Evolutionary conservation across 2,797 vertebrate genomes (phyloP).

Genomic region (Pachyuromys duprasi): DNA sequence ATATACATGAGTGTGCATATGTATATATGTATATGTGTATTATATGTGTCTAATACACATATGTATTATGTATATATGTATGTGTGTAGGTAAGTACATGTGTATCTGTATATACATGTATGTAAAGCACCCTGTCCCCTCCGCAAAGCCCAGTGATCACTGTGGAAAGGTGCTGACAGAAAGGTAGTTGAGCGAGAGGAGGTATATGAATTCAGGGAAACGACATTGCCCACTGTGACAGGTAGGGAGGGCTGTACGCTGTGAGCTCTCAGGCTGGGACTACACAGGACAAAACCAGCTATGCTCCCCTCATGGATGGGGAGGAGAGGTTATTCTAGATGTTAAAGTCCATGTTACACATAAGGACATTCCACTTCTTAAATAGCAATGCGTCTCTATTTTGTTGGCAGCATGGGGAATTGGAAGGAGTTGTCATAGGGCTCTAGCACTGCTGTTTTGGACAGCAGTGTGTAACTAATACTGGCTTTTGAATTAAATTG

Average conservation of each 20-base stretch:
- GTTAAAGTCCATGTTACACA: background rate
- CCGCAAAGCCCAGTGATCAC: background rate
- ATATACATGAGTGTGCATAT: background rate
- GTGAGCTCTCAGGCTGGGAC: background rate
- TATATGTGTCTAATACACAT: no score
- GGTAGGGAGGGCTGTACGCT: no score
- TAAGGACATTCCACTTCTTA: background rate
- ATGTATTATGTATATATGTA: background rate
- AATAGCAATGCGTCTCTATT: background rate
- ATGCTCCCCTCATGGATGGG: no score
- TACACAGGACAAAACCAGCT: background rate
- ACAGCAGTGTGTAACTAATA: no score
- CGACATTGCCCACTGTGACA: no score
- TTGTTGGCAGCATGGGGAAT: background rate
- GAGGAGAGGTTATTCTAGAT: background rate
- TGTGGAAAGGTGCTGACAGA: background rate
- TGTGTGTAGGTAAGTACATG: background rate
- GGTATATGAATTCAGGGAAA: background rate
- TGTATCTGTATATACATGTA: background rate
- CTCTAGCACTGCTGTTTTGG: background rate
- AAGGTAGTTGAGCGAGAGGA: background rate
- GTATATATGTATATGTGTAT: background rate
- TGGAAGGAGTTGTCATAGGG: background rate
- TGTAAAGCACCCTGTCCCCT: background rate
- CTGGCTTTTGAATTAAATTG: background rate